These are phyloP conservation scores for Lordiphosa clarofinis DNA, from an alignment of 1,140 invertebrate species.

Conservation along the genomic window DNA sequence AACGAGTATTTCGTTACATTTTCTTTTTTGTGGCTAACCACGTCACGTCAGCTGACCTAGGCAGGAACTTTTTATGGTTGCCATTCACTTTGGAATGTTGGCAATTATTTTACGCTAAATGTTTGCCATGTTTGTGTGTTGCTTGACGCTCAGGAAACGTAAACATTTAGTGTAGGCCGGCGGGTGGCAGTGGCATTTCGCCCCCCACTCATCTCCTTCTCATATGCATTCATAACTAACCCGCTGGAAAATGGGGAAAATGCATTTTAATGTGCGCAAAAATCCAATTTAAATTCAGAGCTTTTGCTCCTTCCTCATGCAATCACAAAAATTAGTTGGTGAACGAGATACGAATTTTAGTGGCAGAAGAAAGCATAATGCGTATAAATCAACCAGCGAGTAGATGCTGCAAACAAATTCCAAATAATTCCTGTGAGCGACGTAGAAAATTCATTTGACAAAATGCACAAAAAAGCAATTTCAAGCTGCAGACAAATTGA, in stretches of 20 bases:
- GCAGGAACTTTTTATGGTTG: constrained; percentile 51
- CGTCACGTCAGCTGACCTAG: constrained; percentile 59
- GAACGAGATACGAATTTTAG: constrained; percentile 75
- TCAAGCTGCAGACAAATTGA: constrained; percentile 76
- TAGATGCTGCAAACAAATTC: constrained; percentile 67
- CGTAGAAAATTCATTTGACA: constrained; percentile 77
- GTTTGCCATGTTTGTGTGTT: constrained; percentile 50
- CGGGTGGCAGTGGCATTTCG: constrained; percentile 14
- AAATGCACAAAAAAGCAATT: constrained; percentile 78
- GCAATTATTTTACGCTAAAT: constrained; percentile 74
- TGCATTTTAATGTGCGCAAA: constrained; percentile 76
- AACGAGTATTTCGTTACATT: constrained; percentile 62
- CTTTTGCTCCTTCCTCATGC: constrained; percentile 48
- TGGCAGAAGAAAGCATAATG: constrained; percentile 52
- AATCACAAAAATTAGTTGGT: constrained; percentile 75
- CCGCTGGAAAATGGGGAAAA: constrained; percentile 68
- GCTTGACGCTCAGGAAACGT: constrained; percentile 67
- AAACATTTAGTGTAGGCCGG: constrained; percentile 68
- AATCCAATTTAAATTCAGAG: constrained; percentile 78
- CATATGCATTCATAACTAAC: constrained; percentile 78
- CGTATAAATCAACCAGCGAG: constrained; percentile 72
- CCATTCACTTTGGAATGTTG: constrained; percentile 47
- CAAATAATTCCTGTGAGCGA: constrained; percentile 76
- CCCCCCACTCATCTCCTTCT: constrained; percentile 1
- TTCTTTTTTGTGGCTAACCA: constrained; percentile 57